Base-by-base conservation (phyloP, 2,888 invertebrate genomes). In the Trissolcus japonicus region DNA sequence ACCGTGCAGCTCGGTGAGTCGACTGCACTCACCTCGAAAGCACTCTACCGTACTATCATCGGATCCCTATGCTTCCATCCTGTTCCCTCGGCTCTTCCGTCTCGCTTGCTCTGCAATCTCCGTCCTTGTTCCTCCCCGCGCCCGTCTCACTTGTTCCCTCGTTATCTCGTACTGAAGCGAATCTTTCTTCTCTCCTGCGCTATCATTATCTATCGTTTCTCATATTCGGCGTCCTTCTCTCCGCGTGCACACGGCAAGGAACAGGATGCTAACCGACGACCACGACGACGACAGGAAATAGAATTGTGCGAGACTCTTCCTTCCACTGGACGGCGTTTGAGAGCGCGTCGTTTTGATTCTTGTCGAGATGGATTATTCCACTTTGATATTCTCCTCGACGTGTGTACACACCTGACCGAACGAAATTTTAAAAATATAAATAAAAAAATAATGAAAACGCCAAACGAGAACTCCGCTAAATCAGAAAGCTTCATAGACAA, bases 1-100 rank as follows among this genome's bases (percentile, higher is more conserved):
- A 89, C 88, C 88, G 87, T 87, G 86, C 85, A 84, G 83, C 85
- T 83, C 82, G 83, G 85, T 84, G 85, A 86, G 85, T 86, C 85
- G 82, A 79, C 84, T 86, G 84, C 86, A 84, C 85, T 87, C 85
- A 84, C 85, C 85, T 86, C 84, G 82, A 86, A 86, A 85, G 84
- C 87, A 86, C 86, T 87, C 85, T 86, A 86, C 82, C 85, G 83
- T 83, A 83, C 84, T 85, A 86, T 80, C 85, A 81, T 80, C 81
- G 78, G 81, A 75, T 79, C 80, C 77, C 81, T 79, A 79, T 68
- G 61, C 78, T 74, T 75, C 78, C 75, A 77, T 77, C 76, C 54
- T 74, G 53, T 61, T 67, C 61, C 53, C 53, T 55, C 65, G n/a
- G 29, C 40, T 55, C 53, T 57, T 53, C 65, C 61, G 59, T 48